Percentiles rank a stretch among this genome's conserved stretches.
Conservation (phyloP, 37 sponge, comb jelly and placozoan genomes). For the Eunapius fragilis region DNA sequence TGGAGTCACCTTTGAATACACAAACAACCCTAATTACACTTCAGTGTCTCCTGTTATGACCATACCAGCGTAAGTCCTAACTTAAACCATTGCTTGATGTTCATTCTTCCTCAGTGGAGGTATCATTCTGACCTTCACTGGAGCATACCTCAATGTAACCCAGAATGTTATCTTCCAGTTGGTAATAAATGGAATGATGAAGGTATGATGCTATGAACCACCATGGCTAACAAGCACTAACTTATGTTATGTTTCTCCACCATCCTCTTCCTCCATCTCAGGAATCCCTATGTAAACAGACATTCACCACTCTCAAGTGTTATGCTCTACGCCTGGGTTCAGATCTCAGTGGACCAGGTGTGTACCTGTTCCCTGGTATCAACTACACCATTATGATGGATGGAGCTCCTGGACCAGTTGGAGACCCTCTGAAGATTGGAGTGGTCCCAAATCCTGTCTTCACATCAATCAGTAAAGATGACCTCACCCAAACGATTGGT, state of each 20-base stretch:
- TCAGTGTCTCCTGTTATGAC: conserved; percentile 13
- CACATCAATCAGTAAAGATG: not conserved
- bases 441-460: not conserved
- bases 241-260: not conserved
- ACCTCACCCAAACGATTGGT: not conserved
- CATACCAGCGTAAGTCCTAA: conserved; percentile 51
- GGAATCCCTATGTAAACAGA: not conserved
- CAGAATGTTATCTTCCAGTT: conserved; percentile 20
- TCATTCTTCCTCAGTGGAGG: conserved; percentile 48
- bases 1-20: conserved; percentile 30
- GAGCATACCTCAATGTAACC: conserved; percentile 43
- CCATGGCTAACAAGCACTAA: not conserved
- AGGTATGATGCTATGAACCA: not conserved
- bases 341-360: not conserved
- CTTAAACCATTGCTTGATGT: not conserved
- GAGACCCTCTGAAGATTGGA: not conserved
- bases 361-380: not conserved
- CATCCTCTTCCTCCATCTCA: not conserved
- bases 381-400: conserved; percentile 30
- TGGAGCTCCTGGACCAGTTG: conserved; percentile 30
- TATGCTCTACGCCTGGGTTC: not conserved
- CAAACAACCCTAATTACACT: conserved; percentile 39
- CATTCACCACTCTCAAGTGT: conserved; percentile 20
- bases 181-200: not conserved
- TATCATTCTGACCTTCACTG: conserved; percentile 41